These are phyloP conservation scores for Oppia nitens DNA, from an alignment of 1,140 invertebrate species.

Conservation along the genomic window DNA sequence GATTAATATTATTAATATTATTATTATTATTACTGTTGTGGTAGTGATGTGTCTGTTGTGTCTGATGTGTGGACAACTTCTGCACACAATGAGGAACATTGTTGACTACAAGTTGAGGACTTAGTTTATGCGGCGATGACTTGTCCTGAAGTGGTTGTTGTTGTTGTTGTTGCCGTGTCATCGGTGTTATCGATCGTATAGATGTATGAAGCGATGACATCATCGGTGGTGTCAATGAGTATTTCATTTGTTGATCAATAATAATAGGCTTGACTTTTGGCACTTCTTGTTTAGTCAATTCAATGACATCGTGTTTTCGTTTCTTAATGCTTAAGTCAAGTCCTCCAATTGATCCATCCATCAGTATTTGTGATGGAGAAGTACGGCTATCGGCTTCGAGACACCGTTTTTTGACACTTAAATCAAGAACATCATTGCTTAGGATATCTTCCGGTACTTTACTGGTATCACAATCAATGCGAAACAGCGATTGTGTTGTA, in stretches of 20 bases:
- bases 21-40: not conserved
- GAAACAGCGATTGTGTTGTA: too few species aligned
- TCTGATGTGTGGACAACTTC: not conserved
- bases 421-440: not conserved
- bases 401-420: slow-evolving; percentile 4
- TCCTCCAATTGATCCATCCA: too few species aligned
- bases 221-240: not conserved
- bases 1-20: not conserved
- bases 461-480: not conserved
- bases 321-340: slow-evolving; percentile 6
- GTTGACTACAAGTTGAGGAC: not conserved
- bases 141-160: not conserved
- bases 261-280: not conserved
- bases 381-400: not conserved
- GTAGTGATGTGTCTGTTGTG: not conserved
- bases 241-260: not conserved
- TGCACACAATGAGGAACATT: not conserved
- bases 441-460: not conserved
- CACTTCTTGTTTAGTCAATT: not conserved
- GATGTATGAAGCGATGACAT: not conserved
- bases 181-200: not conserved
- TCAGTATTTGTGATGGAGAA: not conserved
- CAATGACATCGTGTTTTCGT: not conserved
- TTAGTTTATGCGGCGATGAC: not conserved
- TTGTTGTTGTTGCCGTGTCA: not conserved